Evolutionary conservation across 2,113 vertebrate genomes (phyloP), one percentile per base, ranked within the genome.

Genomic region (Antechinus flavipes): DNA sequence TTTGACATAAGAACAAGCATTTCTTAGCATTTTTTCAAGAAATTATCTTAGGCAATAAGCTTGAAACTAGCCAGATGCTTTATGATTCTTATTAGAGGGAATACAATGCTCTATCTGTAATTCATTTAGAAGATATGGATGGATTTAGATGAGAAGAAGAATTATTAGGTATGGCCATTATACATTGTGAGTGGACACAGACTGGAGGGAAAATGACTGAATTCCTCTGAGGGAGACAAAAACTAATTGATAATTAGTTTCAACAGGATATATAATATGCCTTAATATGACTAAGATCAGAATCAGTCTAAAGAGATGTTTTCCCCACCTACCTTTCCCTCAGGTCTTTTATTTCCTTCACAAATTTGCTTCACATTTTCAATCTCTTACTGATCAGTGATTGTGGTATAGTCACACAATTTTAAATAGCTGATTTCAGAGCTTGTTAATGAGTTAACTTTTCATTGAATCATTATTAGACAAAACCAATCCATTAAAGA

Each of bases 131-230:
- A 2, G 50, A 27, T 2, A 6, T 5, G 26, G 26, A 12, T 89
- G 84, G 30, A n/a, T 9, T n/a, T 27, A 19, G 0, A 14, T 0
- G 10, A 47, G 24, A 1, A 10, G 12, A 53, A 2, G 6, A 0
- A 90, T 30, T 52, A 53, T 76, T 9, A 47, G 61, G 90, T 42
- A 22, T 10, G 8, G 10, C 23, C 8, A 35, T 27, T 25, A 30
- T n/a, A 16, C 0, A 6, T 49, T 26, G 0, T 14, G 35, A 93
- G 26, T 14, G 19, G 91, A 53, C n/a, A n/a, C 49, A 58, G 54
- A 42, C 2, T 42, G 25, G 54, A 25, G 23, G 16, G 30, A 27
- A 50, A 9, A 25, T 24, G 8, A 6, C 42, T 35, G 90, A 55
- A 8, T n/a, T 92, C 46, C 54, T 49, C 54, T 26, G 35, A 50